phyloP scores from a whole-genome alignment of 2,113 vertebrate species.

The Ciconia maguari region DNA sequence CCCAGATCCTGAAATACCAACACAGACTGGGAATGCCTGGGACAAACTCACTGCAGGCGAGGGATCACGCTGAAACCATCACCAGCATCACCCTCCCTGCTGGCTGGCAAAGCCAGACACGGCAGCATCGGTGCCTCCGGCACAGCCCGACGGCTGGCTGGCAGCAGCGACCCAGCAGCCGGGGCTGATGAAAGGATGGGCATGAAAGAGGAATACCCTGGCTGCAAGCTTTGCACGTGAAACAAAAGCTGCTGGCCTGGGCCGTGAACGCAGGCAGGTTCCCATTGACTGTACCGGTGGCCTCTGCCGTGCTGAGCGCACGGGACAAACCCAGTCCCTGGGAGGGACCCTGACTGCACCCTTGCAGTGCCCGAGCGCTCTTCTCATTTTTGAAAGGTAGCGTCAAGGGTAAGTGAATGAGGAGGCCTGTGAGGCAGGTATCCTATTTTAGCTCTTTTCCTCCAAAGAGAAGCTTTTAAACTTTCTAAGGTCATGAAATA shows the following conservation, averaged over 20 bases:
- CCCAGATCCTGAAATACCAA: background rate
- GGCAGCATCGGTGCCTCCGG: rapidly evolving
- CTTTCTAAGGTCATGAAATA: background rate
- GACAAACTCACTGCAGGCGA: background rate
- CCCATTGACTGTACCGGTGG: background rate
- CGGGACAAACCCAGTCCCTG: rapidly evolving
- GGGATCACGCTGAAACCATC: background rate
- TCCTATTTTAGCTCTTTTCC: background rate
- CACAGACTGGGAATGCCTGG: background rate
- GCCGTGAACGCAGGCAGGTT: background rate
- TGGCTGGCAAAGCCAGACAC: background rate
- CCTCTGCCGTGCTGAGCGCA: background rate
- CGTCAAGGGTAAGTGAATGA: background rate
- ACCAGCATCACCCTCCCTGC: background rate
- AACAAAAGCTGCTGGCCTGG: background rate
- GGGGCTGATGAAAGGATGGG: background rate
- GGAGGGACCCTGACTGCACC: background rate
- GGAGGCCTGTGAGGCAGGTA: background rate
- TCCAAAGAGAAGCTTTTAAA: background rate
- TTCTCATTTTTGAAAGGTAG: background rate
- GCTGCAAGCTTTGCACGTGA: background rate
- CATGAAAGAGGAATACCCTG: background rate
- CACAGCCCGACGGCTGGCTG: rapidly evolving
- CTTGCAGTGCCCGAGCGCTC: background rate
- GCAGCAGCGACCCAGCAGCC: rapidly evolving